A percentile compares a stretch with the other conserved stretches of the same genome.
These are phyloP conservation scores for Pedetes capensis DNA, from an alignment of 2,113 vertebrate genomes.

Conservation along the genomic window DNA sequence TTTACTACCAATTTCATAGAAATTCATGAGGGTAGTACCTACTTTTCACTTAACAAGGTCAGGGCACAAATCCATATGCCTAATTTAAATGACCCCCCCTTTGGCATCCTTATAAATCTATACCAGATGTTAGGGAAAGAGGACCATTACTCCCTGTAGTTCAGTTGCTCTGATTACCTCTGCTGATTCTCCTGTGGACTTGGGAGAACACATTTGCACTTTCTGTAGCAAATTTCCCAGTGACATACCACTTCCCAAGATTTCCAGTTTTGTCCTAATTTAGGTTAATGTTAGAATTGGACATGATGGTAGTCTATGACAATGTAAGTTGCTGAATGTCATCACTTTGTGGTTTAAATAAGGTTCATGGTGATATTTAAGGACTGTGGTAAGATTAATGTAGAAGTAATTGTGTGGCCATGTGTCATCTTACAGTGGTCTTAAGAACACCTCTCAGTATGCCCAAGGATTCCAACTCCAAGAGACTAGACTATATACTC, in stretches of 20 bases:
- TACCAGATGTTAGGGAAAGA: slow-evolving; percentile 47
- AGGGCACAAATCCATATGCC: neutral
- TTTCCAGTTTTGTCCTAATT: slow-evolving; percentile 28
- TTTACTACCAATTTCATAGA: slow-evolving; percentile 65
- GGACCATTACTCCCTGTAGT: neutral
- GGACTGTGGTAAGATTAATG: neutral
- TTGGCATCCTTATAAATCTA: slow-evolving; percentile 13
- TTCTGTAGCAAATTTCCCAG: neutral
- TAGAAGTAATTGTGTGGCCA: neutral
- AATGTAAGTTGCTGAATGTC: neutral
- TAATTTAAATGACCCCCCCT: slow-evolving; percentile 23
- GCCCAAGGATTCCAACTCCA: neutral
- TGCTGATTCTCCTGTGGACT: neutral
- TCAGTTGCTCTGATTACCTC: slow-evolving; percentile 1
- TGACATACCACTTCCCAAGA: neutral
- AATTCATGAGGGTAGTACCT: slow-evolving; percentile 55
- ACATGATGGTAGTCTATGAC: neutral
- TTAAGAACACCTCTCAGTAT: neutral
- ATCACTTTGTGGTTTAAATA: neutral
- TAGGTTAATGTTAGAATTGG: slow-evolving; percentile 25
- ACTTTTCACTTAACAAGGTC: slow-evolving; percentile 71
- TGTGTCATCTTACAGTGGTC: neutral
- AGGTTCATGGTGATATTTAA: neutral
- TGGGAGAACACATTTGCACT: slow-evolving; percentile 5
- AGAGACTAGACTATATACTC: neutral